Percentiles rank a stretch among this genome's conserved stretches.
Conservation (phyloP, 2,888 invertebrate species). For the Monochamus alternatus region DNA sequence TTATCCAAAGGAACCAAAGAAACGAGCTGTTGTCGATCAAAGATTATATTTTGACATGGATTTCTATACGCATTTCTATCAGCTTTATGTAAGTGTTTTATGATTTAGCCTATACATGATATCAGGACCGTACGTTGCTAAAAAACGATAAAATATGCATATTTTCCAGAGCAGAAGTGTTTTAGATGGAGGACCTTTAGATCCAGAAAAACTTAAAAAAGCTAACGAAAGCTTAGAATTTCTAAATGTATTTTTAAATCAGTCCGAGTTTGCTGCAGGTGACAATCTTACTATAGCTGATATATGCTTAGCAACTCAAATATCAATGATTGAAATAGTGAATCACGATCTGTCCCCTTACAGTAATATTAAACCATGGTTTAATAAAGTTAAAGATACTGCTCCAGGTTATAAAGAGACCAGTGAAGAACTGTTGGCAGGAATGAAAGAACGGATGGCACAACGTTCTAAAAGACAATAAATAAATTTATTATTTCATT, state of each 20-base stretch:
- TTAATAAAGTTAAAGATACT: not conserved
- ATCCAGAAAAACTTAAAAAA: not conserved
- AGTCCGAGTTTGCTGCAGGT: constrained; percentile 17
- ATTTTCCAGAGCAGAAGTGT: not conserved
- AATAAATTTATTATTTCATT: no score
- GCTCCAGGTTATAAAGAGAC: constrained; percentile 12
- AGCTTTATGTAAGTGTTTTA: constrained; percentile 80
- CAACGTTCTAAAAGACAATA: not conserved
- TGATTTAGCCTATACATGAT: not conserved
- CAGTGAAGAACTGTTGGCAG: not conserved
- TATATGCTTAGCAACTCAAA: not conserved
- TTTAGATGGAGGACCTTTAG: not conserved
- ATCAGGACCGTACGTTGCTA: not conserved
- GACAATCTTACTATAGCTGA: constrained; percentile 17
- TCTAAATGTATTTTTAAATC: constrained; percentile 10
- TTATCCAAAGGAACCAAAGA: constrained; percentile 85
- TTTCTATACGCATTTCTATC: constrained; percentile 79
- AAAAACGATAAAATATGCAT: no score
- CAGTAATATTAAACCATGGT: constrained; percentile 19
- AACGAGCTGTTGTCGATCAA: constrained; percentile 85
- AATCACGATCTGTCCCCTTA: constrained; percentile 6
- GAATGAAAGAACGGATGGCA: not conserved
- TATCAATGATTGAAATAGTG: not conserved
- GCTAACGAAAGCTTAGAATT: not conserved
- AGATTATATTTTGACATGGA: constrained; percentile 87